Percentiles rank a stretch among this genome's conserved stretches.
These are phyloP conservation scores for Lamprologus callipterus DNA, from an alignment of 2,113 vertebrate genomes.

Conservation along the genomic window DNA sequence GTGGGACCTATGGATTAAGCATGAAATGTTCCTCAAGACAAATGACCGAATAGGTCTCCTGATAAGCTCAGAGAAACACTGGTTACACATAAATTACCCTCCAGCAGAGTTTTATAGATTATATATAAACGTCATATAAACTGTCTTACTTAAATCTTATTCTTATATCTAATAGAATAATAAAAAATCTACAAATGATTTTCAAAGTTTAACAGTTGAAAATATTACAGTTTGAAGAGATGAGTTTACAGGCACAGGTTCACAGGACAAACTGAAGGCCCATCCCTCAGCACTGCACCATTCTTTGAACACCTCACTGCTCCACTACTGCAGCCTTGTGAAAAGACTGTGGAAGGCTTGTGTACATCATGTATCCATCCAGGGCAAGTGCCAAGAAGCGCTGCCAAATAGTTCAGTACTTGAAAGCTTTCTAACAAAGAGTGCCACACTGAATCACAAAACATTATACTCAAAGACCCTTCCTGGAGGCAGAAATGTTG, in stretches of 20 bases:
- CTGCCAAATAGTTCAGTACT: not conserved
- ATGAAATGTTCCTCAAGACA: not conserved
- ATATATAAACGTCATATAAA: not conserved
- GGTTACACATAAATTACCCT: not conserved
- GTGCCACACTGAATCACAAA: not conserved
- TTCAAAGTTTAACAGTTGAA: not conserved
- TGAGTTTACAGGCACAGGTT: not conserved
- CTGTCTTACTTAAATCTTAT: not conserved
- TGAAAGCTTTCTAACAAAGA: not conserved
- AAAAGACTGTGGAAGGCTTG: not conserved
- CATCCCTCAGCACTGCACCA: not conserved
- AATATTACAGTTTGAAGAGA: not conserved
- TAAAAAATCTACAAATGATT: not conserved
- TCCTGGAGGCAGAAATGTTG: not conserved
- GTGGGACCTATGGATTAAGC: not conserved
- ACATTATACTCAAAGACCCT: not conserved
- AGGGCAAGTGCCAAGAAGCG: not conserved
- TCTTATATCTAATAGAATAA: not conserved
- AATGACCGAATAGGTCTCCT: not conserved
- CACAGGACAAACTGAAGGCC: not conserved
- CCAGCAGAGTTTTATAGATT: not conserved
- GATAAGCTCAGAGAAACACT: not conserved
- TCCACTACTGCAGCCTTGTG: not conserved
- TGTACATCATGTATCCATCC: not conserved
- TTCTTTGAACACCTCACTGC: not conserved